Conservation (phyloP, 2,888 invertebrate genomes). For the Megaustenia siamemsis region DNA sequence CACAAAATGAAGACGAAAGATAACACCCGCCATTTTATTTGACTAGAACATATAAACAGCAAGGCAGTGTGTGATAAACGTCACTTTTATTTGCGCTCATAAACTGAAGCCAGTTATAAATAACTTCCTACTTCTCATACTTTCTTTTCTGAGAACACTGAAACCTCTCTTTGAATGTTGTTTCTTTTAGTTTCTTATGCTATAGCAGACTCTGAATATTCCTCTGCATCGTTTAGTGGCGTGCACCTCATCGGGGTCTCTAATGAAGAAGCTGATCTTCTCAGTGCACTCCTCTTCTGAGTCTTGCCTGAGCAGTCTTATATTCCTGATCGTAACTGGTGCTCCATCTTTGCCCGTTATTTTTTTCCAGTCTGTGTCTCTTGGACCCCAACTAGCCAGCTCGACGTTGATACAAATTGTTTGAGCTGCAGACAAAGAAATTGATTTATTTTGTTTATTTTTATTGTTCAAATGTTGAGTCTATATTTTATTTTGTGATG, state of each 20-base stretch:
- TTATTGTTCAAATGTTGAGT: no score
- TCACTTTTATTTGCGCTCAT: neutral
- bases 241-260: neutral
- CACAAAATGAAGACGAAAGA: no score
- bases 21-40: no score
- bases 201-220: neutral
- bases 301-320: neutral
- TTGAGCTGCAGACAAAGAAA: neutral
- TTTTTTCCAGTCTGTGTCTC: neutral
- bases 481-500: no score
- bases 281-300: neutral
- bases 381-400: neutral
- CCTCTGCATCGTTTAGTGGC: slow-evolving; percentile 3
- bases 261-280: neutral
- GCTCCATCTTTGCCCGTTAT: neutral
- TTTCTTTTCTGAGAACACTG: neutral
- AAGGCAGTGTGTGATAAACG: neutral
- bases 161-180: neutral
- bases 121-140: no score
- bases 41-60: neutral
- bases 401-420: neutral
- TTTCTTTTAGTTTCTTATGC: neutral
- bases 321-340: neutral
- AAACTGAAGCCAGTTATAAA: neutral
- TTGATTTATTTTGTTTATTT: no score